Percentiles rank a stretch among this genome's conserved stretches.
phyloP scores from a whole-genome alignment of 23 tunicate species.

The Ciona savignyi region DNA sequence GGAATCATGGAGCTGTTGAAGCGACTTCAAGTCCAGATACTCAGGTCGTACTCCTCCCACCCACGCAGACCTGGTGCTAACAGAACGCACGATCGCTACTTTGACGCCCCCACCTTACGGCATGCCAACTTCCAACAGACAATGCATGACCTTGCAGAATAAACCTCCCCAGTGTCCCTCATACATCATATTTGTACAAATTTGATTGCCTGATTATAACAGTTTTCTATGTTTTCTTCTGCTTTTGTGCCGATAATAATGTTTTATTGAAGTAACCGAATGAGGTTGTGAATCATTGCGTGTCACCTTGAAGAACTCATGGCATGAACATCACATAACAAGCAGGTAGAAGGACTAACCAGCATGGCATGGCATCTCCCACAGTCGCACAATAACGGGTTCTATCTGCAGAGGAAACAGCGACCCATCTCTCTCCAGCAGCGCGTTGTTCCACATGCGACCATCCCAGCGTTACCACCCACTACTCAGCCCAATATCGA shows the following conservation, averaged over 20 bases:
- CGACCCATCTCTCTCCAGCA: not conserved
- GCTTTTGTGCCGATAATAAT: not conserved
- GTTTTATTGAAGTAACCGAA: no score
- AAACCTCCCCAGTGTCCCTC: not conserved
- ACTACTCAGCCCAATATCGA: constrained; percentile 9
- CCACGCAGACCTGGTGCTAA: constrained; percentile 16
- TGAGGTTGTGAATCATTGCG: no score
- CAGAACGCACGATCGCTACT: not conserved
- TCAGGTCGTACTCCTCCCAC: constrained; percentile 32
- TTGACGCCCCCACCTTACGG: not conserved
- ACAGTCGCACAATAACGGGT: no score
- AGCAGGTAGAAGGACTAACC: not conserved
- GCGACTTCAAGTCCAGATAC: constrained; percentile 33
- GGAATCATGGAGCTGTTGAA: constrained; percentile 54
- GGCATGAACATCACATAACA: not conserved
- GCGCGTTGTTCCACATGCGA: not conserved
- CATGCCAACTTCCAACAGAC: not conserved
- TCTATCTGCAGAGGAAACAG: constrained; percentile 13
- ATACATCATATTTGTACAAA: not conserved
- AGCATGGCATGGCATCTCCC: not conserved
- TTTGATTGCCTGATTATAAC: no score
- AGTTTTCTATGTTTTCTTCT: no score
- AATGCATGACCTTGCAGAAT: not conserved
- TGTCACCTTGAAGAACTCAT: not conserved
- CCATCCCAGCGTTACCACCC: constrained; percentile 4